phyloP scores from a whole-genome alignment of 2,113 vertebrate species.

The Camelus dromedarius region DNA sequence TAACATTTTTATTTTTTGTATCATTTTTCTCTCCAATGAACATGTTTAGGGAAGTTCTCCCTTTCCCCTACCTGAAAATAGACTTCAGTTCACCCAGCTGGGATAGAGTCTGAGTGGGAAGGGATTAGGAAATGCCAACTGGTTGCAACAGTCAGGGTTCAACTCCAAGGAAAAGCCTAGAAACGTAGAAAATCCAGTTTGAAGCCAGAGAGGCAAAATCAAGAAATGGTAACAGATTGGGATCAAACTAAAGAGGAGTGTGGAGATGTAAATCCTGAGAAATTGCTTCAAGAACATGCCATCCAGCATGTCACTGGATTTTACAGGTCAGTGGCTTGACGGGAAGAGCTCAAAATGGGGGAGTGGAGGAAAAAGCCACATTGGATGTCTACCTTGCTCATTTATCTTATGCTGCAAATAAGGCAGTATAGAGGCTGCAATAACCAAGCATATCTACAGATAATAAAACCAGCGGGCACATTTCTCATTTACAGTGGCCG shows the following conservation, averaged over 20 bases:
- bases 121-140: background rate
- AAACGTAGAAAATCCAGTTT: background rate
- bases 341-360: background rate
- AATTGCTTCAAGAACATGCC: background rate
- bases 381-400: background rate
- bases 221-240: background rate
- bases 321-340: background rate
- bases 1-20: conserved; percentile 4
- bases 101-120: background rate
- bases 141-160: background rate
- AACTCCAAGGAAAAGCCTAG: background rate
- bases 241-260: background rate
- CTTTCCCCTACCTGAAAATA: background rate
- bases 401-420: background rate
- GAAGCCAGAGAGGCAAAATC: background rate
- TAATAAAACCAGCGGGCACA: background rate
- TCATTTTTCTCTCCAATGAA: background rate
- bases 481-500: background rate
- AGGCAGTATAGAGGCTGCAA: background rate
- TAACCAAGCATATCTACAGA: background rate
- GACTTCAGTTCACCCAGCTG: background rate
- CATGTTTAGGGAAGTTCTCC: background rate
- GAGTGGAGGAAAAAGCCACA: background rate
- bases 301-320: background rate
- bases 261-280: background rate